These are phyloP conservation scores for Nemopilema nomurai DNA, from an alignment of 30 jellyfish, hydroid and myxozoan species.

Conservation along the genomic window DNA sequence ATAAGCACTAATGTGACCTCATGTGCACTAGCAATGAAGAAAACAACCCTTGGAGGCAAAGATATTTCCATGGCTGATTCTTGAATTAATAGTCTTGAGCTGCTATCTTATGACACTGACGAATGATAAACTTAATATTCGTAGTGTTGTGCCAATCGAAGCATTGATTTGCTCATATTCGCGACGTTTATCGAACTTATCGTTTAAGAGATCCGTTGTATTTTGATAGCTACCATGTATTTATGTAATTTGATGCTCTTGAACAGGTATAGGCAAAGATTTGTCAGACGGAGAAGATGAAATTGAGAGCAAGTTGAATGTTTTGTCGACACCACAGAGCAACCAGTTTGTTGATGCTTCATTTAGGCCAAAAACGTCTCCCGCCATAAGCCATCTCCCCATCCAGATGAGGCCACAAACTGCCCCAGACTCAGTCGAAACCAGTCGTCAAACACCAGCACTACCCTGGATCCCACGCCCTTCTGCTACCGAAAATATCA, in stretches of 20 bases:
- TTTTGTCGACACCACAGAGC: neutral
- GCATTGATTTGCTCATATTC: too few species aligned
- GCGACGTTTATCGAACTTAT: too few species aligned
- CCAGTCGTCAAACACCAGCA: conserved; percentile 24
- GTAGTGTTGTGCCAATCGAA: too few species aligned
- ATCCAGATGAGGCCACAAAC: conserved; percentile 63
- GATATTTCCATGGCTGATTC: too few species aligned
- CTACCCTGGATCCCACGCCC: conserved; percentile 62
- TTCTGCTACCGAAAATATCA: conserved; percentile 27
- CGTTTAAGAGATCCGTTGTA: too few species aligned
- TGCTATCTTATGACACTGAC: too few species aligned
- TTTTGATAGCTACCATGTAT: too few species aligned
- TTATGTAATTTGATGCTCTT: neutral
- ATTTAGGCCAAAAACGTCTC: conserved; percentile 68
- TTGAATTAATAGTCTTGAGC: too few species aligned
- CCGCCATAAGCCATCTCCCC: conserved; percentile 66
- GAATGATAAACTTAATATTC: too few species aligned
- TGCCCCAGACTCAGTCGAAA: conserved; percentile 59
- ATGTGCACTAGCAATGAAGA: too few species aligned
- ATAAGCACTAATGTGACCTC: too few species aligned
- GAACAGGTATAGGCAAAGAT: conserved; percentile 80
- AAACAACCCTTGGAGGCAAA: too few species aligned
- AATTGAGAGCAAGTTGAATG: conserved; percentile 4
- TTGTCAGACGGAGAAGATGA: conserved; percentile 77
- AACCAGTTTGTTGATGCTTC: neutral